A percentile compares a stretch with the other conserved stretches of the same genome.
phyloP scores from a whole-genome alignment of 2,888 invertebrate species.

The Amiota communis region DNA sequence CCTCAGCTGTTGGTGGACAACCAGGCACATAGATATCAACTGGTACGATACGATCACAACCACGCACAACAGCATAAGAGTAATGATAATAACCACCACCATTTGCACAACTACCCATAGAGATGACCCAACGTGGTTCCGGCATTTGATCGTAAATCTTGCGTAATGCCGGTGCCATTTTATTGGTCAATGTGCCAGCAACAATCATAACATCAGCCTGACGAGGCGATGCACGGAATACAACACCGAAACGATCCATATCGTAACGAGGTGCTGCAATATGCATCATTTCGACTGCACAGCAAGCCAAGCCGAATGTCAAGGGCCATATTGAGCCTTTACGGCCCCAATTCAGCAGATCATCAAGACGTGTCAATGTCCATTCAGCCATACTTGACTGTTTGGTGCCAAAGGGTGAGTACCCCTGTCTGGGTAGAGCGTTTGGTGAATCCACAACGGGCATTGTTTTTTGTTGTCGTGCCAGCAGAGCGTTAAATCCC shows the following conservation, averaged over 20 bases:
- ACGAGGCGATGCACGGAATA: slow-evolving; percentile 96
- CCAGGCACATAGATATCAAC: slow-evolving; percentile 99
- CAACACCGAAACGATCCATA: slow-evolving; percentile 98
- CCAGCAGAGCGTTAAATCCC: slow-evolving; percentile 44
- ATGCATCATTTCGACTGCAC: slow-evolving; percentile 99
- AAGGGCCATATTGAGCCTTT: slow-evolving; percentile 98
- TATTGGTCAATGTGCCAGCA: slow-evolving; percentile 98
- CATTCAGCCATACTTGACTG: slow-evolving; percentile 84
- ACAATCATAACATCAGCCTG: slow-evolving; percentile 99
- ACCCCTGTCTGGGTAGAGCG: slow-evolving; percentile 75
- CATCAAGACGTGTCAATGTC: slow-evolving; percentile 92
- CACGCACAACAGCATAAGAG: slow-evolving; percentile 98
- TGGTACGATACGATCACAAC: slow-evolving; percentile 97
- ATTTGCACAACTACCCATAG: slow-evolving; percentile 99
- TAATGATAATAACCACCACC: slow-evolving; percentile 99
- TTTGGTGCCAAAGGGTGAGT: slow-evolving; percentile 74
- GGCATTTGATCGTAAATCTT: slow-evolving; percentile 99
- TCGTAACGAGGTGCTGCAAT: slow-evolving; percentile 99
- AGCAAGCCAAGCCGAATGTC: slow-evolving; percentile 98
- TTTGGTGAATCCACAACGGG: slow-evolving; percentile 65
- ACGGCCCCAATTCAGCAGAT: slow-evolving; percentile 94
- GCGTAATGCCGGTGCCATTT: slow-evolving; percentile 99
- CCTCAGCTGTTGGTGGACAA: slow-evolving; percentile 99
- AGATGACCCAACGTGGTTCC: slow-evolving; percentile 98
- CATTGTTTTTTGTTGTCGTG: slow-evolving; percentile 69